Evolutionary conservation across 2,888 invertebrate species (phyloP), one percentile per base, ranked within the genome.

Genomic region (Autographa gamma): DNA sequence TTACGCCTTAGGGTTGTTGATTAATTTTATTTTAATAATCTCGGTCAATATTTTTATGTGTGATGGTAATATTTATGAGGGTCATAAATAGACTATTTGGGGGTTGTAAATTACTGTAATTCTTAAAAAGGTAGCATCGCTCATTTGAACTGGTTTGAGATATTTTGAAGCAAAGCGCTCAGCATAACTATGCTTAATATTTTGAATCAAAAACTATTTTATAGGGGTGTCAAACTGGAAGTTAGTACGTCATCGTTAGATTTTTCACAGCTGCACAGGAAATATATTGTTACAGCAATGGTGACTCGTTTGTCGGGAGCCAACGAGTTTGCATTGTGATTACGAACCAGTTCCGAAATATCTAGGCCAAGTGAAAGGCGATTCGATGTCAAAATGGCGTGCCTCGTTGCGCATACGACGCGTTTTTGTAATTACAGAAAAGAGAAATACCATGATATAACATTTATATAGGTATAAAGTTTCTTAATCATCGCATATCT

Each of bases 331-430:
- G 92, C 91, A 92, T 93, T 93, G 92, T 93, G 90, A 91, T 90
- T 91, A 89, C 91, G 88, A 93, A 95, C 95, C 92, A 93, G 95
- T 94, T 95, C 92, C 93, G 76, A 94, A 95, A 94, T 93, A 95
- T 94, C 92, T 93, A 92, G 95, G 95, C 92, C 95, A 91, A 95
- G 95, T 95, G 95, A 95, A 95, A 95, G 95, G 95, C 93, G 91
- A 90, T 85, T 86, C 90, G 91, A 87, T 90, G 92, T 92, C 92
- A 92, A 91, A 93, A 93, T 87, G 89, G 81, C 80, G 85, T 82
- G 78, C 56, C 82, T 82, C 80, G 86, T 81, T 86, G 89, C 89
- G 89, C 88, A 91, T 89, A 88, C 85, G 81, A 59, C 79, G 77
- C 69, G 74, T 84, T 86, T 85, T 79, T 79, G 79, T 79, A 81